Percentiles rank a stretch among this genome's conserved stretches.
Evolutionary conservation across 1,140 invertebrate genomes (phyloP).

Genomic region (Hormaphis cornu): DNA sequence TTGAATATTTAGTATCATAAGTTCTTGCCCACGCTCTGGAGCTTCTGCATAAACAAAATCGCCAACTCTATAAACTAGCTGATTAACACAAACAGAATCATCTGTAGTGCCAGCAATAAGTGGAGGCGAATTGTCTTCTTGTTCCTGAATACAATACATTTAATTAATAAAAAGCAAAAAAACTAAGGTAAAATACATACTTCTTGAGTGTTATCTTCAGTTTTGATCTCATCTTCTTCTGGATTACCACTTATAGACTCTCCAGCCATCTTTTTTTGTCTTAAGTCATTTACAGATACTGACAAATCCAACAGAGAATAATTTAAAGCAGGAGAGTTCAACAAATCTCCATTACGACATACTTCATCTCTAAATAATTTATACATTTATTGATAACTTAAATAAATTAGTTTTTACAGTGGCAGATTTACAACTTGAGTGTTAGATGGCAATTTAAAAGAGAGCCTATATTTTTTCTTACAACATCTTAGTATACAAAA

Average conservation of each 20-base stretch:
- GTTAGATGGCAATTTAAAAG: too few species aligned
- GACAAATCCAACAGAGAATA: constrained; percentile 66
- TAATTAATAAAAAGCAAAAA: not conserved
- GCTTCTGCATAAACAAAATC: constrained; percentile 86
- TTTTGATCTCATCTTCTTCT: constrained; percentile 33
- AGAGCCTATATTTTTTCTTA: too few species aligned
- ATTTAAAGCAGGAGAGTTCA: constrained; percentile 77
- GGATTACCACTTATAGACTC: constrained; percentile 40
- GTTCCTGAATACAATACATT: constrained; percentile 23
- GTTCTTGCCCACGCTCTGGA: constrained; percentile 65
- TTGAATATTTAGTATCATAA: constrained; percentile 82
- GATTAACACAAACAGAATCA: constrained; percentile 46
- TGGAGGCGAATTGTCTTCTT: constrained; percentile 20
- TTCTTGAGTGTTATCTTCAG: not conserved
- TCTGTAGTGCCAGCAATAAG: constrained; percentile 36
- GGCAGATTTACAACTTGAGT: too few species aligned
- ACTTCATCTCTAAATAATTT: constrained; percentile 48
- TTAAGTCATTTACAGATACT: constrained; percentile 44
- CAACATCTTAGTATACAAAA: too few species aligned
- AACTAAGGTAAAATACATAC: not conserved
- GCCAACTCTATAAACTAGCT: constrained; percentile 65
- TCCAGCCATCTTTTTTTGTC: constrained; percentile 36
- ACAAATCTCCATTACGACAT: constrained; percentile 64
- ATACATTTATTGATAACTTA: not conserved
- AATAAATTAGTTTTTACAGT: too few species aligned